Conservation (phyloP, 30 jellyfish, hydroid and myxozoan species). For the Turritopsis rubra region DNA sequence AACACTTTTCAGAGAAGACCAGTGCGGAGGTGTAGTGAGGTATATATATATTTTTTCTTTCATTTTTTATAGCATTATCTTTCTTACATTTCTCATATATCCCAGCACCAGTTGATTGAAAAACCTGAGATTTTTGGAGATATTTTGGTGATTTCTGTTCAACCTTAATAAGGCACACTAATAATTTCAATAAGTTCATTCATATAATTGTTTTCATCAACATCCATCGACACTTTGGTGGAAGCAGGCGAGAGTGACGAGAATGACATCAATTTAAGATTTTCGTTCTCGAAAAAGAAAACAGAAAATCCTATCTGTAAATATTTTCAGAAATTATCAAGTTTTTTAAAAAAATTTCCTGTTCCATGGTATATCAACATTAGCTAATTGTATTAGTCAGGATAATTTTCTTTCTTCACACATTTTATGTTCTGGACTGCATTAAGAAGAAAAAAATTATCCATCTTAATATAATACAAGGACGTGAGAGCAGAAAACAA, state of each 20-base stretch:
- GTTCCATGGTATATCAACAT: too few relatives aligned
- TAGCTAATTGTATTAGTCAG: not conserved
- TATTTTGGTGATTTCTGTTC: too few relatives aligned
- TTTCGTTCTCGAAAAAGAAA: not conserved
- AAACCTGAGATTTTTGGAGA: too few relatives aligned
- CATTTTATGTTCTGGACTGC: not conserved
- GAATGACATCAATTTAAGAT: not conserved
- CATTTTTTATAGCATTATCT: not conserved
- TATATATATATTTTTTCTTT: not conserved
- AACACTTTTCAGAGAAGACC: constrained; percentile 20
- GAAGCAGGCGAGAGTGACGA: too few relatives aligned
- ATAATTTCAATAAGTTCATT: too few relatives aligned
- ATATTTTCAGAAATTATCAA: not conserved
- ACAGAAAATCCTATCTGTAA: not conserved
- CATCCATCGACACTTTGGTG: too few relatives aligned
- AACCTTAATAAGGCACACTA: too few relatives aligned
- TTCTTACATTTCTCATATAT: too few relatives aligned
- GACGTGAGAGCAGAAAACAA: not conserved
- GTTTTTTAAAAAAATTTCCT: too few relatives aligned
- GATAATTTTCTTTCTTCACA: not conserved
- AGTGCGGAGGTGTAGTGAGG: constrained; percentile 40
- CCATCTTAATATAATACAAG: not conserved
- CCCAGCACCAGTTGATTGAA: too few relatives aligned
- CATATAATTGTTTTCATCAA: too few relatives aligned
- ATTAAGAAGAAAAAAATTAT: too few relatives aligned